Percentiles rank a stretch among this genome's conserved stretches.
phyloP scores from a whole-genome alignment of 2,888 invertebrate genomes.

The Nomada ruficornis region DNA sequence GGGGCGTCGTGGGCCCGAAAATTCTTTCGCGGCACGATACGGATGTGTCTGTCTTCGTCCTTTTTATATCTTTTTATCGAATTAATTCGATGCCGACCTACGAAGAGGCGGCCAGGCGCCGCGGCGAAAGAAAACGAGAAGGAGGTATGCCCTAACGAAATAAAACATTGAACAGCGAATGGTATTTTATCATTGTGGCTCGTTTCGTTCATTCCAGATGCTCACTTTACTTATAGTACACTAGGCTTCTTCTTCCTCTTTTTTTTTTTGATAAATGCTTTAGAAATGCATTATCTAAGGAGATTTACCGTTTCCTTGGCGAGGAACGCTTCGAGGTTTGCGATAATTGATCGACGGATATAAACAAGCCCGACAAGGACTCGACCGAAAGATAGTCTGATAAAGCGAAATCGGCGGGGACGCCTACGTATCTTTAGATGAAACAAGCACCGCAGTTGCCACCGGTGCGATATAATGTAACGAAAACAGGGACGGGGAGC shows the following conservation, averaged over 20 bases:
- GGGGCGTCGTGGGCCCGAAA: conserved; percentile 73
- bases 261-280: no score
- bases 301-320: neutral
- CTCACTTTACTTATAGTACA: neutral
- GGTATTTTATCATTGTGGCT: neutral
- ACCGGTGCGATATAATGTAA: conserved; percentile 66
- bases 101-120: conserved; percentile 60
- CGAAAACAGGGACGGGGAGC: conserved; percentile 59
- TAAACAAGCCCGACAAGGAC: conserved; percentile 42
- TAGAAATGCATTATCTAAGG: neutral
- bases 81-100: conserved; percentile 67
- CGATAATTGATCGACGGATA: conserved; percentile 36
- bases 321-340: neutral
- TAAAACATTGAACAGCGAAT: conserved; percentile 37
- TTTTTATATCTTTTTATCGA: conserved; percentile 56
- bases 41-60: conserved; percentile 67
- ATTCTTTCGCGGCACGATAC: conserved; percentile 83
- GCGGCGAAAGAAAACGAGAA: conserved; percentile 58
- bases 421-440: conserved; percentile 47
- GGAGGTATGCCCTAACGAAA: conserved; percentile 30
- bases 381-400: conserved; percentile 28
- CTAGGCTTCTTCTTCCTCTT: neutral
- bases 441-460: conserved; percentile 68
- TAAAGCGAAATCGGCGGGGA: conserved; percentile 33
- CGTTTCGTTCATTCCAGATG: neutral